A percentile compares a stretch with the other conserved stretches of the same genome.
Evolutionary conservation across 2,888 invertebrate species (phyloP).

Genomic region (Pantelozetes paolii): DNA sequence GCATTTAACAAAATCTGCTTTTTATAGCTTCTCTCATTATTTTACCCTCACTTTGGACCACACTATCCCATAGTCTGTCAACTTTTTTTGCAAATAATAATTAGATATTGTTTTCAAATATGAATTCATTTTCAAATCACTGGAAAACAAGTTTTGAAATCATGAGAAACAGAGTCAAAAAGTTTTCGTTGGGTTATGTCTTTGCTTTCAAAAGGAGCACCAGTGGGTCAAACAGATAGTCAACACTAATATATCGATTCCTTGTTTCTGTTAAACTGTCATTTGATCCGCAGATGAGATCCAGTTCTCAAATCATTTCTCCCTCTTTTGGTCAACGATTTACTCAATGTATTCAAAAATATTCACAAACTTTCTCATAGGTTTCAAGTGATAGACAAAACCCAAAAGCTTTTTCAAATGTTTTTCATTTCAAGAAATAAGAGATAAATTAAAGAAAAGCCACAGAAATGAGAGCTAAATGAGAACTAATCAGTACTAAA

Average conservation of each 20-base stretch:
- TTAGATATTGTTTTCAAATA: too few relatives aligned
- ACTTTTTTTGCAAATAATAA: too few relatives aligned
- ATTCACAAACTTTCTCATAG: neutral
- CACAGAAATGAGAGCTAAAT: neutral
- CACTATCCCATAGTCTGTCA: neutral
- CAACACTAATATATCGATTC: conserved; percentile 7
- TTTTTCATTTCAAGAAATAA: neutral
- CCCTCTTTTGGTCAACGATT: conserved; percentile 19
- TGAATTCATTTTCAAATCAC: too few relatives aligned
- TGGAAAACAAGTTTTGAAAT: neutral
- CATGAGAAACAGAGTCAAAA: neutral
- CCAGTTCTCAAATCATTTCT: neutral
- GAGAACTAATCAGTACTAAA: neutral
- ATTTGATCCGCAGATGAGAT: conserved; percentile 9
- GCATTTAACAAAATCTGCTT: neutral
- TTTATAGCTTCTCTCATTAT: neutral
- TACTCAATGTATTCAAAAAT: too few relatives aligned
- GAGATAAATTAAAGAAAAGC: neutral
- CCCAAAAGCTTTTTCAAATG: neutral
- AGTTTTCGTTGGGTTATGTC: neutral
- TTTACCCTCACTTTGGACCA: neutral
- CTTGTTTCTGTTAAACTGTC: neutral
- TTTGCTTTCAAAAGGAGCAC: neutral
- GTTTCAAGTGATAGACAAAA: neutral
- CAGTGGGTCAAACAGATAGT: neutral